phyloP scores from a whole-genome alignment of 2,113 vertebrate genomes.

The Helogale parvula region DNA sequence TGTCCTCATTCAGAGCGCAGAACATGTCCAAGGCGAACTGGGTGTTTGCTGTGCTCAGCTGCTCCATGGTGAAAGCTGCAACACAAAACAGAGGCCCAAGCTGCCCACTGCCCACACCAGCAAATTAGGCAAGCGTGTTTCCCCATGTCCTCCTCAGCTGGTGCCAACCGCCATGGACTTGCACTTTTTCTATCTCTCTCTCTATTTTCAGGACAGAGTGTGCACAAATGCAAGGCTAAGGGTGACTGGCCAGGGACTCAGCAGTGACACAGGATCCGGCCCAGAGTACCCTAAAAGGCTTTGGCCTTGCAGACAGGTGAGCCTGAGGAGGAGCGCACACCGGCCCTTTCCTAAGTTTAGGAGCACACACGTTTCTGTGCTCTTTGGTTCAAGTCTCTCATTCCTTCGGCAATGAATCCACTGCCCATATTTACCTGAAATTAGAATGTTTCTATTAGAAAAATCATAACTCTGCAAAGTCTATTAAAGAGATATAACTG shows the following conservation, averaged over 20 bases:
- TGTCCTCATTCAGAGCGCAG: conserved; percentile 68
- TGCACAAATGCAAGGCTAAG: not conserved
- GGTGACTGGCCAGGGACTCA: not conserved
- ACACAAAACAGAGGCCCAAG: not conserved
- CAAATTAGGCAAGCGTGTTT: accelerated
- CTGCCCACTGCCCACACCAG: accelerated
- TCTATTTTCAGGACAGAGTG: too few relatives aligned
- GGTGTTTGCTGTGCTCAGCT: conserved; percentile 77
- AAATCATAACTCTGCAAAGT: not conserved
- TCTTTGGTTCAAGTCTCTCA: not conserved
- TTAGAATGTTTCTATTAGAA: not conserved
- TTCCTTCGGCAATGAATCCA: not conserved
- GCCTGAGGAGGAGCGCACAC: not conserved
- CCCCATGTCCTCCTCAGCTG: accelerated
- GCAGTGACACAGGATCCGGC: not conserved
- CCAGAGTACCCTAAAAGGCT: not conserved
- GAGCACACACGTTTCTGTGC: not conserved
- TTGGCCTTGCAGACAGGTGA: not conserved
- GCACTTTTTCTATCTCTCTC: accelerated
- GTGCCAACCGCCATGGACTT: not conserved
- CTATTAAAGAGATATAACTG: not conserved
- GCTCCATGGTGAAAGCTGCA: conserved; percentile 84
- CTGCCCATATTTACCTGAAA: not conserved
- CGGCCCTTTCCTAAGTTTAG: not conserved
- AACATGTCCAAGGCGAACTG: conserved; percentile 84